Conservation (phyloP, 2,888 invertebrate species). For the Chelonus formosanus region DNA sequence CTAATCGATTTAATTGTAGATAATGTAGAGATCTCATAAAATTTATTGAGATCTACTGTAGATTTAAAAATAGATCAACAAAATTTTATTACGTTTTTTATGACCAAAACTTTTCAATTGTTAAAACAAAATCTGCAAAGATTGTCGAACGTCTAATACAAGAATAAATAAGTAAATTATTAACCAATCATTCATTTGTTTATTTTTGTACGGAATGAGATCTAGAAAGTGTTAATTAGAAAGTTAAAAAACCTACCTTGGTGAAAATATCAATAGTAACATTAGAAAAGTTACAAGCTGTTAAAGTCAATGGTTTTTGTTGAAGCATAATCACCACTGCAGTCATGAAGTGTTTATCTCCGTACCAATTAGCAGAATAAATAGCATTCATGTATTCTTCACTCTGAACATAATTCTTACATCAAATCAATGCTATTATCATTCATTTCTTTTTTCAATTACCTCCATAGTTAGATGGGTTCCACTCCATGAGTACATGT, state of each 20-base stretch:
- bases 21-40: no score
- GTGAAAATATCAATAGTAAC: conserved; percentile 28
- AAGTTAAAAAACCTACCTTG: not conserved
- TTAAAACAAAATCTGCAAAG: no score
- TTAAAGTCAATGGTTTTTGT: conserved; percentile 27
- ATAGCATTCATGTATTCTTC: conserved; percentile 22
- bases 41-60: no score
- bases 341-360: conserved; percentile 23
- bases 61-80: no score
- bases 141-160: no score
- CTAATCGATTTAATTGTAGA: no score
- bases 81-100: no score
- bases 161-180: no score
- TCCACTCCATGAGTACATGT: conserved; percentile 38
- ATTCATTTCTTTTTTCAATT: not conserved
- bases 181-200: no score
- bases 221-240: no score
- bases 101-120: no score
- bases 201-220: no score
- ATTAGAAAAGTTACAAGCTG: conserved; percentile 25
- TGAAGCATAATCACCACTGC: conserved; percentile 22
- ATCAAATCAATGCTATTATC: not conserved
- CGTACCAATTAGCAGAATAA: conserved; percentile 18
- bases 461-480: conserved; percentile 30
- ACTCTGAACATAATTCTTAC: not conserved